A percentile compares a stretch with the other conserved stretches of the same genome.
Evolutionary conservation across 2,797 vertebrate species (phyloP).

Genomic region (Tadarida brasiliensis): DNA sequence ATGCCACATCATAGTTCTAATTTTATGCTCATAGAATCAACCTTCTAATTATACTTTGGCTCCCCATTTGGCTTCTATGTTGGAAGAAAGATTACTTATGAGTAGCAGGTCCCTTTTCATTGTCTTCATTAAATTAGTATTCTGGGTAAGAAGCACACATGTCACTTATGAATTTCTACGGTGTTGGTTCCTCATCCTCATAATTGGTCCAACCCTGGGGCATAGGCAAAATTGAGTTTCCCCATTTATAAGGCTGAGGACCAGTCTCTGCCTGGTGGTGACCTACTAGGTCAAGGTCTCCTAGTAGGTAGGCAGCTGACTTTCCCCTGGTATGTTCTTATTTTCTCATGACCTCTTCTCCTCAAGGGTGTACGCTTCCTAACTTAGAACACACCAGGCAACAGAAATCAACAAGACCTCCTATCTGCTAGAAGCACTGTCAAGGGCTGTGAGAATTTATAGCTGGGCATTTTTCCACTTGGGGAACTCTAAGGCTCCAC

Average conservation of each 20-base stretch:
- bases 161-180: not conserved
- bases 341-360: constrained; percentile 7
- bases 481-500: not conserved
- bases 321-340: not conserved
- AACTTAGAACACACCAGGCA: not conserved
- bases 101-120: constrained; percentile 3
- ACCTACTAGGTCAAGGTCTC: not conserved
- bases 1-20: not conserved
- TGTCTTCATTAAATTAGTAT: constrained; percentile 12
- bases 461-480: not conserved
- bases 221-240: not conserved
- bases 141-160: not conserved
- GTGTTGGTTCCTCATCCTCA: not conserved
- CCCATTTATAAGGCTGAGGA: not conserved
- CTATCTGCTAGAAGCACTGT: not conserved
- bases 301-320: not conserved
- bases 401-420: not conserved
- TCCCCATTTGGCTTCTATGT: not conserved
- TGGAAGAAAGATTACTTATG: constrained; percentile 12
- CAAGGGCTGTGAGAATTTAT: not conserved
- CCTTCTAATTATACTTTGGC: constrained; percentile 36
- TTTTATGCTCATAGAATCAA: constrained; percentile 44
- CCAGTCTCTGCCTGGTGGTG: not conserved
- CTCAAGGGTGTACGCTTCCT: not conserved
- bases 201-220: not conserved